Base-by-base conservation (phyloP, 2,113 vertebrate genomes). In the Brevimyrus niger region DNA sequence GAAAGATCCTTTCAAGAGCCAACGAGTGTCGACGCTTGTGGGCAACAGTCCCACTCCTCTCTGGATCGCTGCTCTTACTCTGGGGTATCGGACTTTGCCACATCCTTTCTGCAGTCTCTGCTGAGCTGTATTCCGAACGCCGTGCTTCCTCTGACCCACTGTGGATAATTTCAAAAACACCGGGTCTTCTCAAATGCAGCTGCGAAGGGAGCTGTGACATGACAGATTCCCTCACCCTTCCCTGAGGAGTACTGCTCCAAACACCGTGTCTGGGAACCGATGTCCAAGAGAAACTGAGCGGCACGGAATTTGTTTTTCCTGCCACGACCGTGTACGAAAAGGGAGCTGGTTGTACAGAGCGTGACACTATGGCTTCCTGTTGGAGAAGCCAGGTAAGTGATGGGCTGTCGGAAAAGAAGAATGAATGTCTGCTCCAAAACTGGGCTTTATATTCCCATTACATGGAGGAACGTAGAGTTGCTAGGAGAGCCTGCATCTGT, bases 341-440 rank as follows among this genome's bases (percentile, higher is more conserved):
- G 48, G 35, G 35, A 53, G 76, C 51, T 47, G 76, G 27, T 46
- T 19, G 35, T 55, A 11, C 53, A 50, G 88, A 90, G 47, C 94
- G 94, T 94, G 94, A 94, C 88, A 91, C 95, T 92, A 96, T 96
- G 95, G 94, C 95, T 0, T 94, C 95, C 42, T 96, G 95, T 89
- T 96, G 96, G 95, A 94, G 93, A 88, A 93, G 94, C 61, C 95
- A 95, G 95, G 96, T 96, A 93, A 92, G 94, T 53, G 38, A 3
- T 1, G 48, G 47, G n/a, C 35, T 21, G 44, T 9, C 2, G 5
- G 38, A 80, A 65, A 58, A 35, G 46, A 89, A 13, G 23, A 89
- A 27, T 47, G 89, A 88, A 35, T 11, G 21, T 53, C 73, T 55
- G 47, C 15, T 53, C 6, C 73, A 80, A 69, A 19, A 1, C 15